A percentile compares a stretch with the other conserved stretches of the same genome.
Evolutionary conservation across 2,113 vertebrate genomes (phyloP).

Genomic region (Eurypyga helias): DNA sequence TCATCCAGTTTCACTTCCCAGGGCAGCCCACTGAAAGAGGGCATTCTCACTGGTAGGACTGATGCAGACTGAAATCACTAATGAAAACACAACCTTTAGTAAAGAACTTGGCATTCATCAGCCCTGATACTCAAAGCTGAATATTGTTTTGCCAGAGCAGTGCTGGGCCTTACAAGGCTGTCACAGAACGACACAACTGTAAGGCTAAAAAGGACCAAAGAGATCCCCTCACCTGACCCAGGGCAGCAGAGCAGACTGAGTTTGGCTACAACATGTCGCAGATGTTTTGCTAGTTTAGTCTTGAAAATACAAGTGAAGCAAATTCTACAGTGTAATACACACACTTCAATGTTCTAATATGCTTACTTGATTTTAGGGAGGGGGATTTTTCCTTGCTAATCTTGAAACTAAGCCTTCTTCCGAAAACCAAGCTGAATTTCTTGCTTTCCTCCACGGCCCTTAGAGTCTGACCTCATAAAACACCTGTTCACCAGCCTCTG

Average conservation of each 20-base stretch:
- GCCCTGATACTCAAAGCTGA: neutral
- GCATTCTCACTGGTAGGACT: neutral
- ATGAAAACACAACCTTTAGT: neutral
- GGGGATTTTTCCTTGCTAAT: neutral
- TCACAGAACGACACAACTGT: neutral
- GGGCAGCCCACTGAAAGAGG: neutral
- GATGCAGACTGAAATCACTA: neutral
- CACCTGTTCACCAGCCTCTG: neutral
- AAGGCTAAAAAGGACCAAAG: neutral
- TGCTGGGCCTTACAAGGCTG: neutral
- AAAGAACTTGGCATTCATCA: neutral
- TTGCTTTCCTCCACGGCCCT: neutral
- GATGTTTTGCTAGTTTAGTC: neutral
- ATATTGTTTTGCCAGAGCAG: neutral
- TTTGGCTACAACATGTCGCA: neutral
- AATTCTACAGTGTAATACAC: neutral
- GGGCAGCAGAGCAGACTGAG: neutral
- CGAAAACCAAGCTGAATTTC: neutral
- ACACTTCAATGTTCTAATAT: neutral
- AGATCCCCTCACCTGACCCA: neutral
- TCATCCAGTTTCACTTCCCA: neutral
- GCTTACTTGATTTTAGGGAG: neutral
- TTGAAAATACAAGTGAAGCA: neutral
- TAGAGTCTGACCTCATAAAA: neutral
- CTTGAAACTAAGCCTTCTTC: neutral